Conservation (phyloP, 1,140 invertebrate species). For the Drosophila tropicalis region DNA sequence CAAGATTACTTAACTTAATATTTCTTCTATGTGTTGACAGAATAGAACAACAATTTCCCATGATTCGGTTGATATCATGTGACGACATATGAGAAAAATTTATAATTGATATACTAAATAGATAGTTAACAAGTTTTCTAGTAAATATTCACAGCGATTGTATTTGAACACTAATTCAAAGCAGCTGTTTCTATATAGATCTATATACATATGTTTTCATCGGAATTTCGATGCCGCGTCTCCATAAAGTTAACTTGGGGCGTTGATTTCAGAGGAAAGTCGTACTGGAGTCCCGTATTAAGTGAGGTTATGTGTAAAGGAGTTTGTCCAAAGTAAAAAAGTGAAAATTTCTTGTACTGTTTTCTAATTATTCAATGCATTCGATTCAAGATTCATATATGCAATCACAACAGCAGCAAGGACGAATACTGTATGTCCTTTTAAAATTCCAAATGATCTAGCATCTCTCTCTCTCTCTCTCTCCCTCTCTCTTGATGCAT, state of each 20-base stretch:
- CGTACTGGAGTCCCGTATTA: neutral
- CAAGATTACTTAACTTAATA: too few species aligned
- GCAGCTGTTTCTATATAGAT: neutral
- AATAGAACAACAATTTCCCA: too few species aligned
- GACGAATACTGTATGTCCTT: neutral
- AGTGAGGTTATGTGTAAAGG: slow-evolving; percentile 1
- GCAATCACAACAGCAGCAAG: too few species aligned
- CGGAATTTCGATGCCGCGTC: neutral
- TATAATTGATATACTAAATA: neutral
- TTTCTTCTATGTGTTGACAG: too few species aligned
- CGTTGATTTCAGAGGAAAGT: neutral
- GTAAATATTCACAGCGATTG: neutral
- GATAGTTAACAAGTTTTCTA: neutral
- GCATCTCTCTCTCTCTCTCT: too few species aligned
- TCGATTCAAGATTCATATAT: neutral
- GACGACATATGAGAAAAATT: too few species aligned
- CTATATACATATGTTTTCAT: neutral
- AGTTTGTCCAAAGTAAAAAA: neutral
- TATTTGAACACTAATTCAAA: neutral
- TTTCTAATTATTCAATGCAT: neutral
- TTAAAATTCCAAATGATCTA: too few species aligned
- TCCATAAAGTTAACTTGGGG: neutral
- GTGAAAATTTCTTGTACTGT: too few species aligned
- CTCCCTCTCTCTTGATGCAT: too few species aligned
- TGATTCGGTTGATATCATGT: too few species aligned